Evolutionary conservation across 2,888 invertebrate species (phyloP), one percentile per base, ranked within the genome.

Genomic region (Malthinus seriepunctatus): DNA sequence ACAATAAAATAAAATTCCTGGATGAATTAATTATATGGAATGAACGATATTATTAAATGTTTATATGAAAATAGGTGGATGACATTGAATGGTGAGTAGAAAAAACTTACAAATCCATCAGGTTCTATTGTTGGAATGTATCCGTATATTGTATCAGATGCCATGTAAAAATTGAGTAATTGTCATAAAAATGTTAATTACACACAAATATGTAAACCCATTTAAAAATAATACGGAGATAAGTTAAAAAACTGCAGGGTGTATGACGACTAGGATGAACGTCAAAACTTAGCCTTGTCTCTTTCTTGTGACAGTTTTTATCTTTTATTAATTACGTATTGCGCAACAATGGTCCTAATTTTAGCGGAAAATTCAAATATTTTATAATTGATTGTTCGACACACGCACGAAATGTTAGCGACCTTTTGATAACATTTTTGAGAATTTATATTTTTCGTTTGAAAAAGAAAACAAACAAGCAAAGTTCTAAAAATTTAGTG

Each of bases 101-200:
- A 49, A 46, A 56, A 59, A 75, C 79, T 78, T 71, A 79, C 79
- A 70, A 71, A 76, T 69, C 76, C 77, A 68, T 78, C 77, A 59
- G 72, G 69, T 57, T 73, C 76, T 62, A 78, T 67, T 66, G 74
- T 73, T 44, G 79, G 78, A 64, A 76, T 74, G 66, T 77, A 79
- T 56, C 79, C 79, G 68, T 74, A 78, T 62, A 77, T 71, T 69
- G 71, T 76, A 65, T 78, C 76, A 63, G 77, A 72, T 71, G 78
- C 79, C 79, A 79, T 79, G 73, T 72, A 71, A 71, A 66, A 46
- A 14, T 51, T 44, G 55, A 56, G 35, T 52, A 31, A 49, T 53
- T 32, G 31, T 37, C 46, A 34, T 48, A 34, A 50, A 49, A 49
- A 49, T 31, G 11, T 15, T 33, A 51, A 54, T 44, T 53, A 61